Evolutionary conservation across 2,797 vertebrate genomes (phyloP), one percentile per base, ranked within the genome.

Genomic region (Eleutherodactylus coqui): DNA sequence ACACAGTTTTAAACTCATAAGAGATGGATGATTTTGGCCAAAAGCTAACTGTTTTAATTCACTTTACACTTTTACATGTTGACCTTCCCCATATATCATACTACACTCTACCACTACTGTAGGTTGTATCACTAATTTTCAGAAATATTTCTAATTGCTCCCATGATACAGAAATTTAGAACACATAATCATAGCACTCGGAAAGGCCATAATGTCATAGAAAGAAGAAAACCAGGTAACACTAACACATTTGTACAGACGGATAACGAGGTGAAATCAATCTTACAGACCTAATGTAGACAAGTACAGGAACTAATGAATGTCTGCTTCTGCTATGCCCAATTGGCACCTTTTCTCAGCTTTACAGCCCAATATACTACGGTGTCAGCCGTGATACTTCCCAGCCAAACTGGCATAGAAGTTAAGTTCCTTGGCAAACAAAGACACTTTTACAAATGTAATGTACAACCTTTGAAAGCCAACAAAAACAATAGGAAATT

Each of bases 361-460:
- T 78, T 85, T 72, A 72, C 47, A 70, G 69, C 78, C 34, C 80
- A 82, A 45, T 69, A 41, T 79, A 43, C 47, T 70, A 36, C 16
- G 79, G 41, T 70, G 47, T 75, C 62, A 85, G 62, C 58, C 62
- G 27, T 53, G 21, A 67, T 58, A 55, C 34, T 41, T 67, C 36
- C 51, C 62, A 70, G 83, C 64, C 34, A 85, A 78, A 55, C 60
- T 85, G 83, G 83, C 75, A 78, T 41, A 38, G 14, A 21, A 17
- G 17, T 69, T 69, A 38, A 27, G 21, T 69, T 16, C n/a, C 24
- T 67, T 85, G 58, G 47, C 60, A 70, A 77, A 24, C 49, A 55
- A 34, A 79, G 75, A 29, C 43, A 82, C 69, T 72, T 81, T 82
- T 81, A 84, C 19, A 41, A 79, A 78, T 67, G 75, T 85, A 77